Percentiles rank a stretch among this genome's conserved stretches.
Conservation (phyloP, 2,113 vertebrate genomes). For the Nannobrachium achirus region DNA sequence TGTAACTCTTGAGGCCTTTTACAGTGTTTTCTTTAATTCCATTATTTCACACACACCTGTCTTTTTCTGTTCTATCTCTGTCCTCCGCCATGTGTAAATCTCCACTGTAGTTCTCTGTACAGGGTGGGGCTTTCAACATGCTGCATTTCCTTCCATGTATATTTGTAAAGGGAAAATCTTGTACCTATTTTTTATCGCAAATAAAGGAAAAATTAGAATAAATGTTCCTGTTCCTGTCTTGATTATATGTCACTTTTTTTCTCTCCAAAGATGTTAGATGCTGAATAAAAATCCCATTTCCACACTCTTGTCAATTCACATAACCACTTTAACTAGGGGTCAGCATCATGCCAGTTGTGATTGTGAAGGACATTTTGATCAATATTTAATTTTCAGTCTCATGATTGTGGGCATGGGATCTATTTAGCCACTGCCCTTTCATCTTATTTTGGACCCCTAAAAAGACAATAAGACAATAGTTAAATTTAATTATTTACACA, state of each 20-base stretch:
- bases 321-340: too few species aligned
- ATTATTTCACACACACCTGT: constrained; percentile 3
- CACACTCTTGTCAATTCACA: too few species aligned
- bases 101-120: constrained; percentile 25
- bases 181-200: constrained; percentile 73
- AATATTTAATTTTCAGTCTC: too few species aligned
- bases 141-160: constrained; percentile 60
- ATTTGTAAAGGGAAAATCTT: constrained; percentile 69
- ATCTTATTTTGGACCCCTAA: too few species aligned
- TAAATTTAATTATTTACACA: too few species aligned
- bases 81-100: constrained; percentile 55
- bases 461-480: too few species aligned
- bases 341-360: too few species aligned
- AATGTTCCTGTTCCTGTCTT: constrained; percentile 6
- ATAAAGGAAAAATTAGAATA: constrained; percentile 61
- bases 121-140: constrained; percentile 43
- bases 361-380: too few species aligned
- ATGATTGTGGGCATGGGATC: too few species aligned
- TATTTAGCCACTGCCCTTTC: too few species aligned
- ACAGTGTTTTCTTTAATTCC: constrained; percentile 61
- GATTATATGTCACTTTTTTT: background rate
- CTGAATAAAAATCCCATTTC: too few species aligned
- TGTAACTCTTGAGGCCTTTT: constrained; percentile 73
- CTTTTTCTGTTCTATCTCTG: constrained; percentile 35
- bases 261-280: too few species aligned